Conservation (phyloP, 2,888 invertebrate genomes). For the Macrosoma leucophasiata region DNA sequence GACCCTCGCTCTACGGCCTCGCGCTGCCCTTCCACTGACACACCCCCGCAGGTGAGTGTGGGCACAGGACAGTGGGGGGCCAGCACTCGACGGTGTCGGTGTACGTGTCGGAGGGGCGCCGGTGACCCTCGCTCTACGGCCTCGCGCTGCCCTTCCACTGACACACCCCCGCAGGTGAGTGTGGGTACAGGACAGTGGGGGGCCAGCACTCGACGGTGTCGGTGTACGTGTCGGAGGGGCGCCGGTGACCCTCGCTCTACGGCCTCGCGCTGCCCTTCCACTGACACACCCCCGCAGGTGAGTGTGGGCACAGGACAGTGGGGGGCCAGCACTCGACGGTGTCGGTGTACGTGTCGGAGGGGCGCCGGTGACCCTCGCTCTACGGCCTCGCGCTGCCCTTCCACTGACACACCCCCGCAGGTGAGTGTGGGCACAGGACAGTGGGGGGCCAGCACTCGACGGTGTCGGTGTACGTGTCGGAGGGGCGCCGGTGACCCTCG, state of each 20-base stretch:
- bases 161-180: too few relatives aligned
- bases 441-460: slow-evolving; percentile 91
- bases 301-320: slow-evolving; percentile 88
- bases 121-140: slow-evolving; percentile 78
- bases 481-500: slow-evolving; percentile 81
- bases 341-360: slow-evolving; percentile 85
- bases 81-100: slow-evolving; percentile 90
- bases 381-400: slow-evolving; percentile 48
- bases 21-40: slow-evolving; percentile 41
- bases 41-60: slow-evolving; percentile 84
- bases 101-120: slow-evolving; percentile 81
- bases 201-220: slow-evolving; percentile 89
- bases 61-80: slow-evolving; percentile 92
- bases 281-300: too few relatives aligned
- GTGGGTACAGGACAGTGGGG: too few relatives aligned
- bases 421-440: slow-evolving; percentile 87
- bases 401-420: too few relatives aligned
- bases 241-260: slow-evolving; percentile 80
- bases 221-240: slow-evolving; percentile 83
- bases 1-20: slow-evolving; percentile 73
- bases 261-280: slow-evolving; percentile 43
- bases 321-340: slow-evolving; percentile 91
- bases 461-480: slow-evolving; percentile 86
- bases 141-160: slow-evolving; percentile 41
- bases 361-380: slow-evolving; percentile 80